phyloP scores from a whole-genome alignment of 2,888 invertebrate genomes.

The Chloromyia formosa region DNA sequence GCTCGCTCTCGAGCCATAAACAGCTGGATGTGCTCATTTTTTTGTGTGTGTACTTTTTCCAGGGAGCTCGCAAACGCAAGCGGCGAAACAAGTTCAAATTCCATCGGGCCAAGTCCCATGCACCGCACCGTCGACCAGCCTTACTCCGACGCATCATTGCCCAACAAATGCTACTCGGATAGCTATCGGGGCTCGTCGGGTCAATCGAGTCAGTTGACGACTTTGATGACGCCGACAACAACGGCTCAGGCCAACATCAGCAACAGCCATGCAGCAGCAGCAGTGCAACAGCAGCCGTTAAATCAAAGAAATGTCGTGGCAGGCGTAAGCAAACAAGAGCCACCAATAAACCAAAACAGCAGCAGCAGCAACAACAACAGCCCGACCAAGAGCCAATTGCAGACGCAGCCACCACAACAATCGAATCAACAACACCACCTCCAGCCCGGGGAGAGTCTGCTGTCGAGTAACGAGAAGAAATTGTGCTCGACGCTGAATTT shows the following conservation, averaged over 20 bases:
- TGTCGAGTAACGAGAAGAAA: conserved; percentile 76
- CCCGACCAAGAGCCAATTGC: conserved; percentile 52
- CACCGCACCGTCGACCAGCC: conserved; percentile 71
- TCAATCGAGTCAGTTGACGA: conserved; percentile 68
- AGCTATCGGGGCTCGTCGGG: conserved; percentile 65
- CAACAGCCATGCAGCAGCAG: conserved; percentile 52
- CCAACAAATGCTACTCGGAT: conserved; percentile 65
- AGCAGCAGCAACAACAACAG: conserved; percentile 45
- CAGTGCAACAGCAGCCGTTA: conserved; percentile 44
- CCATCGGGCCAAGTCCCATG: conserved; percentile 88
- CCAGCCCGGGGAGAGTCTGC: conserved; percentile 67
- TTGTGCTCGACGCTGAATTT: conserved; percentile 80
- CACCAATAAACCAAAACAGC: conserved; percentile 49
- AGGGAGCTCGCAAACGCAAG: conserved; percentile 58
- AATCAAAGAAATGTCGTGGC: conserved; percentile 48
- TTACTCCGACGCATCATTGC: conserved; percentile 64
- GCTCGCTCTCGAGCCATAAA: too few species aligned
- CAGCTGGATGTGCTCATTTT: too few species aligned
- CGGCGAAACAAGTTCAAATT: conserved; percentile 73
- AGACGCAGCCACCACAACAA: conserved; percentile 56
- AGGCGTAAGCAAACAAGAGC: conserved; percentile 52
- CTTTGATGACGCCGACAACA: conserved; percentile 67
- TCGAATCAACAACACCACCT: conserved; percentile 59
- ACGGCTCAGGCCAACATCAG: conserved; percentile 64
- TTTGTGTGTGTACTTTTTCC: conserved; percentile 12